Evolutionary conservation across 2,113 vertebrate species (phyloP), one percentile per base, ranked within the genome.

Genomic region (Lasiurus borealis): DNA sequence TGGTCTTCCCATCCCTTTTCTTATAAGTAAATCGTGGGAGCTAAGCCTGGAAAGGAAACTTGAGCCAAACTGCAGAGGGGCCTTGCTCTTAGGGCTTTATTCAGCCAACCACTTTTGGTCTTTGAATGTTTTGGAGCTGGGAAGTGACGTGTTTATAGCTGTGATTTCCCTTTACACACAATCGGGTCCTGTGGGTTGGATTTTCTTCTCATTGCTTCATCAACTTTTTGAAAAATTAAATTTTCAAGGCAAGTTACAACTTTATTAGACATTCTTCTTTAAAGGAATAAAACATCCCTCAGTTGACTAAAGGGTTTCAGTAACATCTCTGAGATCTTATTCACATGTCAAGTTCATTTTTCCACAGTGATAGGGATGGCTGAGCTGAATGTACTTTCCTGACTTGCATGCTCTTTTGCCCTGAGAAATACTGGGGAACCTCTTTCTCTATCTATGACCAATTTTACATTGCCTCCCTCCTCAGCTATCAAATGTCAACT

Each of bases 141-240:
- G 25, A 85, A 83, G 46, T 83, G 80, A 92, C 57, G 50, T 77
- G 77, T 95, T 91, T 93, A 90, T 66, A 77, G 64, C 48, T 85
- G 25, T 57, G 77, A 94, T 93, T 97, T 94, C 82, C 40, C 44
- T 94, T 94, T 62, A 71, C 62, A 59, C 87, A 88, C 31, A 83
- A 48, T 66, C 34, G 11, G 75, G 46, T 85, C 64, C 69, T 90
- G 64, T 6, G 81, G 68, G 76, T 48, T 75, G 44, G 54, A 89
- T 83, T 92, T 90, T 90, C 77, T 86, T 34, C 62, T 89, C 31
- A 89, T 48, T 87, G 50, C 57, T 87, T 92, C 90, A 80, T 80
- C 89, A 80, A 57, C 29, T 94, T 90, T 72, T 82, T 71, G 7
- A 89, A 76, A 87, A 25, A 73, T 90, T 71, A 84, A 59, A 68